A percentile compares a stretch with the other conserved stretches of the same genome.
Evolutionary conservation across 2,888 invertebrate species (phyloP).

Genomic region (Epistrophe grossulariae): DNA sequence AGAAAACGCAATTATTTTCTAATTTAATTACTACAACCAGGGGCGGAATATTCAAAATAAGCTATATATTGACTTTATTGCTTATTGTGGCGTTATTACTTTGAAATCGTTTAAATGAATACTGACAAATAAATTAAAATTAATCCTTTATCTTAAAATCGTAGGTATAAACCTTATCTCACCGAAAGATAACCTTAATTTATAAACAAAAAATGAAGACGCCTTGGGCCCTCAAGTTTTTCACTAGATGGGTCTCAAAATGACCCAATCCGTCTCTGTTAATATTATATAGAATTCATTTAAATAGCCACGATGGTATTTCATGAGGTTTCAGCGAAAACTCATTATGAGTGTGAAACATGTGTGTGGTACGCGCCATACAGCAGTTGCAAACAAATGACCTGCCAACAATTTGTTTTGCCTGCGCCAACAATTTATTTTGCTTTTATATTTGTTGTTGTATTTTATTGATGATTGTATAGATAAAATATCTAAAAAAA

Average conservation of each 20-base stretch:
- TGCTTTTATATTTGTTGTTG: neutral
- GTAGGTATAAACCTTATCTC: too few species aligned
- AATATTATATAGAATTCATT: neutral
- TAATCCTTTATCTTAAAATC: too few species aligned
- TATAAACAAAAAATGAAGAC: neutral
- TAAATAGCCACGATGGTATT: conserved; percentile 31
- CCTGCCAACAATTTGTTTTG: conserved; percentile 48
- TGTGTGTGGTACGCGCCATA: conserved; percentile 33
- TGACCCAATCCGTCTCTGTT: neutral
- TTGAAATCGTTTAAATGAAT: too few species aligned
- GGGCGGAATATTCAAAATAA: neutral
- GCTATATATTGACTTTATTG: too few species aligned
- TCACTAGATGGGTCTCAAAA: neutral
- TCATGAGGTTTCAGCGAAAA: conserved; percentile 42
- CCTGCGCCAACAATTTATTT: conserved; percentile 48
- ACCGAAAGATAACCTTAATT: neutral
- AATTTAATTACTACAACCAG: neutral
- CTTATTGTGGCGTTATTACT: too few species aligned
- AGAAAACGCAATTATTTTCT: neutral
- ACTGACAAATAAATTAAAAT: too few species aligned
- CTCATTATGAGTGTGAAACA: conserved; percentile 53
- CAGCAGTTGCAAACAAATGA: conserved; percentile 35
- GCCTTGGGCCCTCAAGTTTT: too few species aligned
- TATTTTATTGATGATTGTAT: conserved; percentile 35
- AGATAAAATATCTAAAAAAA: neutral